Evolutionary conservation across 2,888 invertebrate species (phyloP).

Genomic region (Volucella zonaria): DNA sequence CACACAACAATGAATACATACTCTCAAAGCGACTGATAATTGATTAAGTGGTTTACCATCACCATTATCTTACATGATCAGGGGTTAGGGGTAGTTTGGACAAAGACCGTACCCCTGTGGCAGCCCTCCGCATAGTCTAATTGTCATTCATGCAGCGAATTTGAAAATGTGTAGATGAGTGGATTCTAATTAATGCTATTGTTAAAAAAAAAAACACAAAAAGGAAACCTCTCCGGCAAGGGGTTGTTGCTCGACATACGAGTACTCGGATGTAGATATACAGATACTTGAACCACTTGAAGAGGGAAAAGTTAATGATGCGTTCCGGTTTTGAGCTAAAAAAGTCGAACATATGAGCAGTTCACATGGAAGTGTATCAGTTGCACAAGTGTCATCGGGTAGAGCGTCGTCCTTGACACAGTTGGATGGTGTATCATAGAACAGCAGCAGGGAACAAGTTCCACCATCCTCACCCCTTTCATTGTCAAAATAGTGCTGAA

Average conservation of each 20-base stretch:
- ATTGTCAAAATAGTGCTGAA: neutral
- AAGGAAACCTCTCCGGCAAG: conserved; percentile 28
- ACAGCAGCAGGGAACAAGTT: conserved; percentile 45
- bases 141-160: conserved; percentile 70
- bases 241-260: conserved; percentile 50
- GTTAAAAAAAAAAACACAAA: conserved; percentile 47
- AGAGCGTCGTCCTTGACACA: conserved; percentile 64
- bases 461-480: conserved; percentile 59
- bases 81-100: conserved; percentile 48
- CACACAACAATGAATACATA: conserved; percentile 8
- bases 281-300: conserved; percentile 15
- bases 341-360: conserved; percentile 71
- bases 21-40: conserved; percentile 42
- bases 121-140: conserved; percentile 25
- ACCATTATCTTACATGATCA: conserved; percentile 9
- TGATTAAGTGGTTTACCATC: conserved; percentile 64
- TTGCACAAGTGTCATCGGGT: conserved; percentile 70
- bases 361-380: conserved; percentile 73
- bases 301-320: conserved; percentile 69
- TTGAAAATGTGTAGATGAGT: conserved; percentile 73
- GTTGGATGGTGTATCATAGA: conserved; percentile 40
- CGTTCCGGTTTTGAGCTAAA: conserved; percentile 67
- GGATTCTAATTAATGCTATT: conserved; percentile 74
- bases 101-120: conserved; percentile 14
- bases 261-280: conserved; percentile 5